Evolutionary conservation across 2,113 vertebrate species (phyloP), one percentile per base, ranked within the genome.

Genomic region (Lethenteron reissneri): DNA sequence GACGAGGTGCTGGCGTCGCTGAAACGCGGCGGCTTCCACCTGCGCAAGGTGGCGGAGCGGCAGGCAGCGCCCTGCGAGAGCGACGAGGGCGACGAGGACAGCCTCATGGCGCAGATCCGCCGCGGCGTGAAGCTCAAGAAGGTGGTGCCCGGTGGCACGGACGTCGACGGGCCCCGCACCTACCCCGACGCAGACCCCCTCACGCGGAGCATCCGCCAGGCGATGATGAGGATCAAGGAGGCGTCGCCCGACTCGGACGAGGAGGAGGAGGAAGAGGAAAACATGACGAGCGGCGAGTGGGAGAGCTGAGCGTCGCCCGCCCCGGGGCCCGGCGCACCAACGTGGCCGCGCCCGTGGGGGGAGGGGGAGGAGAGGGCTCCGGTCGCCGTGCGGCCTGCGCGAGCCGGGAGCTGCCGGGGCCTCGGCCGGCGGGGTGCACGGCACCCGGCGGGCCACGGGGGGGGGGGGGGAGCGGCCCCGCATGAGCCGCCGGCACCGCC

Each of bases 51-150:
- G 10, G 62, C 62, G 21, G 92, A 97, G 79, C 89, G 94, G 72
- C 86, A 91, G 7, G 86, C 87, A 72, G 82, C 91, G 73, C 87
- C 84, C 56, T 89, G 91, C 58, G 94, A 89, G 79, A 89, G 87
- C 5, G 85, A 88, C 73, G 86, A 91, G 80, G 89, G 95, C 74
- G 90, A 95, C 75, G 82, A 83, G 80, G 83, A 90, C 83, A 99
- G 95, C 79, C 95, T 97, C 83, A 85, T 99, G 85, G 92, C 90
- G 57, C 94, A 99, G 79, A 99, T 99, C 80, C 82, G 94, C 58
- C 90, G 90, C 77, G 94, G 94, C 2, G 90, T 99, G 56, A 83
- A 89, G 78, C 84, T 99, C 80, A 89, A 85, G 83, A 95, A 96
- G 80, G 91, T 97, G 3, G 84, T 84, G 78, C 78, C 87, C 79